Evolutionary conservation across 1,140 invertebrate genomes (phyloP).

Genomic region (Lasaia peninsularis): DNA sequence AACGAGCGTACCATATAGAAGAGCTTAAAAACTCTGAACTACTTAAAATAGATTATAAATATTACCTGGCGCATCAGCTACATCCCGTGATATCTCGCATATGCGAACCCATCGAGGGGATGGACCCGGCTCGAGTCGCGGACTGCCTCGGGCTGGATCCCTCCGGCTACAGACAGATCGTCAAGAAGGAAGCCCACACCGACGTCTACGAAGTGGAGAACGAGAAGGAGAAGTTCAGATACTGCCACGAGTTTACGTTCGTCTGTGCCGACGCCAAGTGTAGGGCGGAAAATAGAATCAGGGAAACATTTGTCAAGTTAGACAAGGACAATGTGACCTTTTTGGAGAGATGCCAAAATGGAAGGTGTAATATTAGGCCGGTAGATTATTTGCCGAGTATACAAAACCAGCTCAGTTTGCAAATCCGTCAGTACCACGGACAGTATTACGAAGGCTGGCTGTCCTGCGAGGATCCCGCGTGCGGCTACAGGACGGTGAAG

Average conservation of each 20-base stretch:
- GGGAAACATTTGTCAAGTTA: constrained; percentile 68
- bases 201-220: constrained; percentile 78
- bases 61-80: constrained; percentile 92
- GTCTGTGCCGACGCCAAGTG: constrained; percentile 79
- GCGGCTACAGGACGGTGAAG: constrained; percentile 82
- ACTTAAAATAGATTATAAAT: constrained; percentile 88
- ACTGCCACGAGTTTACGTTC: constrained; percentile 86
- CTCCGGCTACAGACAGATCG: constrained; percentile 67
- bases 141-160: constrained; percentile 89
- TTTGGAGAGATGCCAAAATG: constrained; percentile 83
- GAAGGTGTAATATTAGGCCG: constrained; percentile 80
- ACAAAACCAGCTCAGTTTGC: constrained; percentile 84
- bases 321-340: constrained; percentile 74
- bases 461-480: constrained; percentile 93
- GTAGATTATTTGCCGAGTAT: constrained; percentile 82
- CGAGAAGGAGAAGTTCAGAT: constrained; percentile 85
- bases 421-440: constrained; percentile 81
- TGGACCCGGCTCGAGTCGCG: constrained; percentile 93
- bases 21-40: constrained; percentile 86
- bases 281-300: constrained; percentile 78
- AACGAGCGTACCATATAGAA: constrained; percentile 95
- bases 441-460: constrained; percentile 90
- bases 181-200: constrained; percentile 76
- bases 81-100: constrained; percentile 96
- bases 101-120: constrained; percentile 96